phyloP scores from a whole-genome alignment of 2,888 invertebrate genomes.

The Arge pagana region DNA sequence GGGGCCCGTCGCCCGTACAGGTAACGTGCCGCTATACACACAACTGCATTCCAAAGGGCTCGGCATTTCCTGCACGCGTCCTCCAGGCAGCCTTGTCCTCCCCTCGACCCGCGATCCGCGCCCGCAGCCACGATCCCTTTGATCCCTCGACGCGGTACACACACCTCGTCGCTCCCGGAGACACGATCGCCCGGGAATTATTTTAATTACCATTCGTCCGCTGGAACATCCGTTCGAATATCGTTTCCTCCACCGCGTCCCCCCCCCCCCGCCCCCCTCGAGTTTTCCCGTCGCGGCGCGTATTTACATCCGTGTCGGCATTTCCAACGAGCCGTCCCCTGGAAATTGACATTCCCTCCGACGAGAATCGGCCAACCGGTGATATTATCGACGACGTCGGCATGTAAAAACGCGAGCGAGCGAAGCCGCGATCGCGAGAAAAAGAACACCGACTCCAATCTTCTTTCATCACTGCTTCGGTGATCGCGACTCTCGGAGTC shows the following conservation, averaged over 20 bases:
- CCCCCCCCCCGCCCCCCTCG: background rate
- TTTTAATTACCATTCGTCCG: constrained; percentile 17
- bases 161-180: background rate
- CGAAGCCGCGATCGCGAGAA: background rate
- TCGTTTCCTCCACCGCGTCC: background rate
- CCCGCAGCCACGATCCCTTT: background rate
- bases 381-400: background rate
- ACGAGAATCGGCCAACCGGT: no score
- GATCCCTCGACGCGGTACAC: constrained; percentile 1
- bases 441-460: background rate
- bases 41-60: constrained; percentile 49
- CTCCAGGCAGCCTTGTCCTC: constrained; percentile 49
- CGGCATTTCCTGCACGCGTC: constrained; percentile 48
- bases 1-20: background rate
- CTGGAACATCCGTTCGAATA: constrained; percentile 10
- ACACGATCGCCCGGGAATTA: background rate
- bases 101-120: background rate
- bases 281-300: no score
- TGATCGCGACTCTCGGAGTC: no score
- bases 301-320: no score
- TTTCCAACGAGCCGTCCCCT: no score
- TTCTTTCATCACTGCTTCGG: no score
- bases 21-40: no score
- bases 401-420: background rate
- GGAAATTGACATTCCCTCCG: no score